phyloP scores from a whole-genome alignment of 30 jellyfish, hydroid and myxozoan genomes.

The Turritopsis rubra region DNA sequence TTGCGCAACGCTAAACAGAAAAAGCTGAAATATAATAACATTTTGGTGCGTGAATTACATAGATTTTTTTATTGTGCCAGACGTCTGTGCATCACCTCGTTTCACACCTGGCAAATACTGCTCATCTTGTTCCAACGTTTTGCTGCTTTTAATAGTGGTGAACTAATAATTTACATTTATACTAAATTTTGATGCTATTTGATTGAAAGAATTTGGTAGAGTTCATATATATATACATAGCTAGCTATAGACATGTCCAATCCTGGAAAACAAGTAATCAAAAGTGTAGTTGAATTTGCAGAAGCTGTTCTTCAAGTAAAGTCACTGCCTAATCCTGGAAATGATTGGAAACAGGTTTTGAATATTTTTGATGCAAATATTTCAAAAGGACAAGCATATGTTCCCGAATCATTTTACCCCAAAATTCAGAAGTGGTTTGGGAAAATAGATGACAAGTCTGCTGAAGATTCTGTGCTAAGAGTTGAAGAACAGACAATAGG shows the following conservation, averaged over 20 bases:
- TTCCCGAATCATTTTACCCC: conserved; percentile 25
- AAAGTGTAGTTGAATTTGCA: conserved; percentile 28
- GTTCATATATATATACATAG: background rate
- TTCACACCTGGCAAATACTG: background rate
- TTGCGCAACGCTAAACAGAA: no score
- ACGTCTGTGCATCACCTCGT: background rate
- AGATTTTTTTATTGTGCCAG: background rate
- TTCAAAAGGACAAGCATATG: conserved; percentile 16
- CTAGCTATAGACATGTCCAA: background rate
- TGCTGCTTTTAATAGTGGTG: background rate
- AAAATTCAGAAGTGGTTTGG: conserved; percentile 42
- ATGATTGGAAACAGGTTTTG: conserved; percentile 17
- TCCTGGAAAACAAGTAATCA: background rate
- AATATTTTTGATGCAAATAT: conserved; percentile 18
- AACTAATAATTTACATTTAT: background rate
- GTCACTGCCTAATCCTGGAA: background rate
- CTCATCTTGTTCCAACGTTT: background rate
- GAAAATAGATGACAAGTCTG: conserved; percentile 24
- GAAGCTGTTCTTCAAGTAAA: conserved; percentile 23
- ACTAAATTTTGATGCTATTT: background rate
- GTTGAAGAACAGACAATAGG: conserved; percentile 31
- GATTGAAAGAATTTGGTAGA: background rate
- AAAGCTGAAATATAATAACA: no score
- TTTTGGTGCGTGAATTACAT: background rate
- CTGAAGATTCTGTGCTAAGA: conserved; percentile 32